Evolutionary conservation across 1,140 invertebrate genomes (phyloP), one percentile per base, ranked within the genome.

Genomic region (Drosophila littoralis): DNA sequence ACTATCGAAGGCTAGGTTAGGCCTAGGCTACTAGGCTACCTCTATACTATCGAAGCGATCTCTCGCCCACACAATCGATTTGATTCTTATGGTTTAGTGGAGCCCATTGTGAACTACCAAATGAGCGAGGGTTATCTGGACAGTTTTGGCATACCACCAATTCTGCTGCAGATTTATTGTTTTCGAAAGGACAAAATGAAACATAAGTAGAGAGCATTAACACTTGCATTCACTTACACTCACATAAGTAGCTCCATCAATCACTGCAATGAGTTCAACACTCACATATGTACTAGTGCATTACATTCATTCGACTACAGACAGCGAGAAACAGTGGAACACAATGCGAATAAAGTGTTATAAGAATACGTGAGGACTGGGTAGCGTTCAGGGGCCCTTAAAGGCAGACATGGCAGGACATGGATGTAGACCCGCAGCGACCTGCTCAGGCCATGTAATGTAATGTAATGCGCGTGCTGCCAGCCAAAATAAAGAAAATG

Each of bases 391-490:
- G 36, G 35, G 42, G 17, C 17, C 58, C 15, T 40, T 63, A 22
- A 36, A 54, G 35, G 35, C 38, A 46, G 40, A 42, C 60, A 59
- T 38, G 48, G 35, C 9, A 46, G 28, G 38, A 45, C 40, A 58
- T 58, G 55, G 75, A 70, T 60, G 45, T 42, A 58, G 71, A 59
- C 52, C 45, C 73, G 32, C 28, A 36, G 63, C 57, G 77, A 77
- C 74, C 77, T 75, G 64, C 57, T 77, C 59, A 51, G 57, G 55
- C 10, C 9, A 60, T 42, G 77, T 80, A 82, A 79, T 82, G 81
- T 85, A 79, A 86, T 86, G 79, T 84, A 84, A 83, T 83, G 77
- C 82, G 81, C 82, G 82, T 85, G 82, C 75, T 81, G 79, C 75
- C 75, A 72, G 75, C 78, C 40, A 69, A 85, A 86, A 85, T 83